These are phyloP conservation scores for Labeo catla DNA, from an alignment of 2,113 vertebrate species.

Conservation along the genomic window DNA sequence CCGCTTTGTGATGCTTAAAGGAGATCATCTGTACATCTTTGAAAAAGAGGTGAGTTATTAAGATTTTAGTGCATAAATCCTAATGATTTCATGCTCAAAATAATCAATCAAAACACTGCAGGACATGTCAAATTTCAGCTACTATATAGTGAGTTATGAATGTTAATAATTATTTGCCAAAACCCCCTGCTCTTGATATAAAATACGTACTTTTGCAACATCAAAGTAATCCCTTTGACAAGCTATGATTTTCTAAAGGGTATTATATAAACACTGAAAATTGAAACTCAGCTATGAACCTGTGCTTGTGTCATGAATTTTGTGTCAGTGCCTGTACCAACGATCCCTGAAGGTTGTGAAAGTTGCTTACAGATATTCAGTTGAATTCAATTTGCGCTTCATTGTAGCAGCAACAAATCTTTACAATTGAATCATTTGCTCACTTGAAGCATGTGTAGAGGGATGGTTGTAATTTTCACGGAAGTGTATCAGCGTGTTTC, in stretches of 20 bases:
- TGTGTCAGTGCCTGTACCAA: neutral
- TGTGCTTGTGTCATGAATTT: neutral
- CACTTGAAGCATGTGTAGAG: constrained; percentile 20
- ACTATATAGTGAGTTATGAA: neutral
- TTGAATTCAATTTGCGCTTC: constrained; percentile 29
- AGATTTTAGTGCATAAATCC: neutral
- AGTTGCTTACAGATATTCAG: neutral
- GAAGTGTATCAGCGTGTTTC: constrained; percentile 37
- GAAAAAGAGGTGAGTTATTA: constrained; percentile 86
- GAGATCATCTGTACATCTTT: constrained; percentile 89
- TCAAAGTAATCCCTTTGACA: constrained; percentile 27
- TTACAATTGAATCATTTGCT: constrained; percentile 30
- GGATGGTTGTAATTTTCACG: constrained; percentile 42
- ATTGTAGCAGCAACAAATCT: constrained; percentile 2
- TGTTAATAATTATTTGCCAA: neutral
- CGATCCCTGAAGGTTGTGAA: neutral
- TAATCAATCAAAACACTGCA: neutral
- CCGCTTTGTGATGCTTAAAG: constrained; percentile 88
- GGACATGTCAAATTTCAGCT: neutral
- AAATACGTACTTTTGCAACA: neutral
- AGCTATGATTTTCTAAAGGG: neutral
- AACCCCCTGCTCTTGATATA: constrained; percentile 2
- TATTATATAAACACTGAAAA: constrained; percentile 14
- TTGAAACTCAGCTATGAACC: neutral
- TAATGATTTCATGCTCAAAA: neutral